phyloP scores from a whole-genome alignment of 2,797 vertebrate genomes.

The Anguilla pacifica region DNA sequence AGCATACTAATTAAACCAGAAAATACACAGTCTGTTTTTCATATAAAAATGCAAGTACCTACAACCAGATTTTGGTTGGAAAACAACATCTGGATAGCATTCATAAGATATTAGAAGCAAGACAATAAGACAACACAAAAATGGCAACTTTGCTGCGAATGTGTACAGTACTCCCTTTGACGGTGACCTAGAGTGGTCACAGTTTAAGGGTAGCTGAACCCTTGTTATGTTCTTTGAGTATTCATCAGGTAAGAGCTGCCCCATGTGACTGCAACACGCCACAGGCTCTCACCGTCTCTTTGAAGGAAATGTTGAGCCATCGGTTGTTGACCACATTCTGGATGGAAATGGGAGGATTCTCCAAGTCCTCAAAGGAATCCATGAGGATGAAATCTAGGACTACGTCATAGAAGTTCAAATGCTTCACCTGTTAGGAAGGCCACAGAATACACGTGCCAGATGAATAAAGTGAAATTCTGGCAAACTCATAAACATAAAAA shows the following conservation, averaged over 20 bases:
- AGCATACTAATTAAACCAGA: background rate
- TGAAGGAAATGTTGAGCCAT: slow-evolving; percentile 96
- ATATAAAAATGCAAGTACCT: no score
- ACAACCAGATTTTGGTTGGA: no score
- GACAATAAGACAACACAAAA: no score
- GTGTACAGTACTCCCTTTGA: no score
- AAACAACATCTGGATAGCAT: no score
- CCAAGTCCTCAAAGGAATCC: slow-evolving; percentile 98
- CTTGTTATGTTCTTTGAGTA: background rate
- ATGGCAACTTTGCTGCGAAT: no score
- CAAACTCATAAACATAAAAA: background rate
- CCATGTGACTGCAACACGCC: background rate
- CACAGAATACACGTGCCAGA: background rate
- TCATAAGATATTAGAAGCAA: no score
- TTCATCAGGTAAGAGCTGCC: background rate
- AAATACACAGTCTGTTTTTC: background rate
- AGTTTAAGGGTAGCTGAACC: background rate
- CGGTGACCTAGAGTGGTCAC: background rate
- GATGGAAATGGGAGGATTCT: slow-evolving; percentile 94
- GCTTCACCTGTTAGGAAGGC: slow-evolving; percentile 79
- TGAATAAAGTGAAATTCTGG: background rate
- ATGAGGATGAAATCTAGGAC: slow-evolving; percentile 97
- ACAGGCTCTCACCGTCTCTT: slow-evolving; percentile 85
- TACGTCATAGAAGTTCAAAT: slow-evolving; percentile 96
- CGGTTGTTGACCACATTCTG: slow-evolving; percentile 95